These are phyloP conservation scores for Lamellibrachia columna DNA, from an alignment of 2,888 invertebrate species.

Conservation along the genomic window DNA sequence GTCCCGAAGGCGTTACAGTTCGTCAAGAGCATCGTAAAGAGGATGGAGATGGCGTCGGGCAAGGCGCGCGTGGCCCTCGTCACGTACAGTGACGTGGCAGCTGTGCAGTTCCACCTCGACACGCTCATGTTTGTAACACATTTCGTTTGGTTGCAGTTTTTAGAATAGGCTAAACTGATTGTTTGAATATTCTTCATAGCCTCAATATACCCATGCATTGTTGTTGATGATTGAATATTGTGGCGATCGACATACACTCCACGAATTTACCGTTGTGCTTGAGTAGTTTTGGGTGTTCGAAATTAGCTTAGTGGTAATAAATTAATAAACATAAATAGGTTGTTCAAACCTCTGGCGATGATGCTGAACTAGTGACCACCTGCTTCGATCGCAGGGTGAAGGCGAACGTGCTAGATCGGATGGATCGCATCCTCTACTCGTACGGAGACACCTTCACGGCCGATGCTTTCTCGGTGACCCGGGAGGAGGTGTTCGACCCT, in stretches of 20 bases:
- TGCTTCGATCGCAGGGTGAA: background rate
- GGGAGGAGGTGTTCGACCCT: constrained; percentile 50
- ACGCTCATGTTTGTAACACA: constrained; percentile 46
- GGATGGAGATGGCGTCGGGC: constrained; percentile 34
- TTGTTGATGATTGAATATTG: background rate
- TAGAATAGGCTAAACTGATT: background rate
- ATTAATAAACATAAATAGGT: no score
- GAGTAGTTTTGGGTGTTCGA: no score
- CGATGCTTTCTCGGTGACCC: constrained; percentile 47
- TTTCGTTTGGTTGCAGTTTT: background rate
- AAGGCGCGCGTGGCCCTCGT: constrained; percentile 54
- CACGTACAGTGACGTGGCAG: constrained; percentile 58
- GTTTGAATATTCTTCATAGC: background rate
- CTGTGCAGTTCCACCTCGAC: constrained; percentile 40
- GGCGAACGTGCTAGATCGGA: background rate
- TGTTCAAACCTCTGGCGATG: no score
- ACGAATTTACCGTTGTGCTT: no score
- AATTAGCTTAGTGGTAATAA: no score
- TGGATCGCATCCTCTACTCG: background rate
- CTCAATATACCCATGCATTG: background rate
- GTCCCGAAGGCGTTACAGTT: constrained; percentile 28
- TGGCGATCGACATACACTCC: background rate
- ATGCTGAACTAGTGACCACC: no score
- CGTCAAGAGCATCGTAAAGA: constrained; percentile 24
- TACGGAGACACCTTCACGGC: constrained; percentile 52